Percentiles rank a stretch among this genome's conserved stretches.
phyloP scores from a whole-genome alignment of 1,140 invertebrate genomes.

The Drosophila gunungcola region DNA sequence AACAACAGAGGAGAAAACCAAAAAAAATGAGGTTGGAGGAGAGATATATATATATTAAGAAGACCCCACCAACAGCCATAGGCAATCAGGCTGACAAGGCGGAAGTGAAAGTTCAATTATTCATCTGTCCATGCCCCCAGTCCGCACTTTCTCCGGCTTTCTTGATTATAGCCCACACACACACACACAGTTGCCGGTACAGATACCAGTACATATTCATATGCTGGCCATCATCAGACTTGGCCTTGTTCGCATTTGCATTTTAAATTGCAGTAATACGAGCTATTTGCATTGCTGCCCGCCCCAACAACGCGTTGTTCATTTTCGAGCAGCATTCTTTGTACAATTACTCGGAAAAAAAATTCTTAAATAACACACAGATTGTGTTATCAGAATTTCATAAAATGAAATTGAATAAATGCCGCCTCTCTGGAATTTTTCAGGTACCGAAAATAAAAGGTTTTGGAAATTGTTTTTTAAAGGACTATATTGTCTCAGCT shows the following conservation, averaged over 20 bases:
- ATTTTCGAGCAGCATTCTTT: slow-evolving; percentile 60
- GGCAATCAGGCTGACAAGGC: slow-evolving; percentile 70
- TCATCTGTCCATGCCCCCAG: slow-evolving; percentile 48
- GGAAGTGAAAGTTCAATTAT: slow-evolving; percentile 77
- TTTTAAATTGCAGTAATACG: slow-evolving; percentile 76
- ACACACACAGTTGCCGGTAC: slow-evolving; percentile 13
- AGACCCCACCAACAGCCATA: not conserved
- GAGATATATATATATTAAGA: slow-evolving; percentile 23
- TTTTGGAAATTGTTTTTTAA: too few relatives aligned
- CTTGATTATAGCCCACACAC: slow-evolving; percentile 31
- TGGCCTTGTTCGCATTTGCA: slow-evolving; percentile 76
- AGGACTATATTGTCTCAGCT: too few relatives aligned
- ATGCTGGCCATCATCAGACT: slow-evolving; percentile 50
- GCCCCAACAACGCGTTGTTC: slow-evolving; percentile 49
- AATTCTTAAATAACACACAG: not conserved
- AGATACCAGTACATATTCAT: slow-evolving; percentile 32
- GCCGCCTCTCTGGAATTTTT: too few relatives aligned
- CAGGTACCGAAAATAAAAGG: too few relatives aligned
- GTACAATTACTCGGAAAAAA: not conserved
- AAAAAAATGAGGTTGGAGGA: slow-evolving; percentile 12
- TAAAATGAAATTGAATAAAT: not conserved
- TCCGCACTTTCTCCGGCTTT: slow-evolving; percentile 3
- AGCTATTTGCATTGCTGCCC: slow-evolving; percentile 71
- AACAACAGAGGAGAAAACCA: slow-evolving; percentile 19
- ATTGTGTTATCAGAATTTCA: not conserved